These are phyloP conservation scores for Stenopsyche tienmushanensis DNA, from an alignment of 1,140 invertebrate genomes.

Conservation along the genomic window DNA sequence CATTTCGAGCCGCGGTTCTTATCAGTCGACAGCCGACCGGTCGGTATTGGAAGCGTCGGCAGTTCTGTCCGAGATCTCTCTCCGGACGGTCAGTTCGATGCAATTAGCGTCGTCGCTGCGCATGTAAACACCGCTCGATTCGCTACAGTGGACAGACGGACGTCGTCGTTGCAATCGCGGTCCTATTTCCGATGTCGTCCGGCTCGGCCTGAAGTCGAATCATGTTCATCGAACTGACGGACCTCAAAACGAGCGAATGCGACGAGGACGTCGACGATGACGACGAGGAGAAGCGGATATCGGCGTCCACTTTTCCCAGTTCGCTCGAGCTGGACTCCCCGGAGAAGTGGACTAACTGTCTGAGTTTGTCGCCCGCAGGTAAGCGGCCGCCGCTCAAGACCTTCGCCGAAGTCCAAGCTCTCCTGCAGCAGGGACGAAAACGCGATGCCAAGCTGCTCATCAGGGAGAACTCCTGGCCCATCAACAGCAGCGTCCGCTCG, in stretches of 20 bases:
- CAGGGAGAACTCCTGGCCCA: slow-evolving; percentile 79
- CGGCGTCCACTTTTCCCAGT: slow-evolving; percentile 27
- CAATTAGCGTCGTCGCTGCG: neutral
- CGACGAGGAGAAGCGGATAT: neutral
- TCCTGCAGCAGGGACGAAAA: slow-evolving; percentile 70
- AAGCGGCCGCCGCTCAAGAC: slow-evolving; percentile 75
- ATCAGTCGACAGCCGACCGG: slow-evolving; percentile 25
- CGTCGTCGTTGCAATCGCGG: neutral
- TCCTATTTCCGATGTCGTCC: neutral
- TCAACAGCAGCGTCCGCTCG: slow-evolving; percentile 74
- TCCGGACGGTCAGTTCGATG: slow-evolving; percentile 6
- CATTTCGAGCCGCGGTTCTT: slow-evolving; percentile 15
- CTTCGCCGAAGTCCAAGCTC: slow-evolving; percentile 69
- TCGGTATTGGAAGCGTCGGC: neutral
- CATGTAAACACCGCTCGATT: neutral
- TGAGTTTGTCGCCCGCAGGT: slow-evolving; percentile 57
- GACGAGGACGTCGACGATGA: neutral
- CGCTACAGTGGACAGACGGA: neutral
- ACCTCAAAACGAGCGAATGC: neutral
- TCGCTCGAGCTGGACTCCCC: slow-evolving; percentile 24
- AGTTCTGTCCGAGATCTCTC: slow-evolving; percentile 14
- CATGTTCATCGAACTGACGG: slow-evolving; percentile 36
- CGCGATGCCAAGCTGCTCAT: slow-evolving; percentile 76
- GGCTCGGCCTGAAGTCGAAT: neutral
- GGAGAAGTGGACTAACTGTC: slow-evolving; percentile 45